Evolutionary conservation across 2,113 vertebrate species (phyloP).

Genomic region (Columba livia): DNA sequence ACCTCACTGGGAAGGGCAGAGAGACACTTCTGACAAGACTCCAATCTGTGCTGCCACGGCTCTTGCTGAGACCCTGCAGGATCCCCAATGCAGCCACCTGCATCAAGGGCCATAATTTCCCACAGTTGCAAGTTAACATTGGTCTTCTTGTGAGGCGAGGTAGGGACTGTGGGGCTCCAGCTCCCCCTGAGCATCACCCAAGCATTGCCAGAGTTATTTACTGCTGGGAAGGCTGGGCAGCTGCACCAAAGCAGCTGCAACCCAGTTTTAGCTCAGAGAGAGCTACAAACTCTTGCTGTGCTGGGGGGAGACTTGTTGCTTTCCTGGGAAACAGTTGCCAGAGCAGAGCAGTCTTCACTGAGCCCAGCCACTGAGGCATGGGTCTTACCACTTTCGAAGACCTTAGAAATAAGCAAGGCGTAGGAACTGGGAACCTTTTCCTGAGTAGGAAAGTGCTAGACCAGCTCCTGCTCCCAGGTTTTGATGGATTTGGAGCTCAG

Average conservation of each 20-base stretch:
- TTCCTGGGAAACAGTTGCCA: background rate
- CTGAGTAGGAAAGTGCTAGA: background rate
- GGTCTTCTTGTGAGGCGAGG: background rate
- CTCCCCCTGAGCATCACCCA: background rate
- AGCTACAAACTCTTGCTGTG: background rate
- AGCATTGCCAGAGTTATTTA: background rate
- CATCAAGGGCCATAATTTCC: background rate
- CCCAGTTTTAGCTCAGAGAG: background rate
- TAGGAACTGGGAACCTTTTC: background rate
- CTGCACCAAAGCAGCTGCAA: background rate
- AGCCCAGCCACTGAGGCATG: background rate
- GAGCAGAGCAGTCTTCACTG: background rate
- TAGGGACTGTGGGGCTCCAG: background rate
- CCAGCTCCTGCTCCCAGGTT: background rate
- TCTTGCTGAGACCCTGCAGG: background rate
- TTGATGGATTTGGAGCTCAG: background rate
- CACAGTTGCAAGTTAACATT: background rate
- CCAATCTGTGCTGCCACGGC: background rate
- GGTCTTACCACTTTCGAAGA: background rate
- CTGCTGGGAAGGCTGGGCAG: background rate
- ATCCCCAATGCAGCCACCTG: background rate
- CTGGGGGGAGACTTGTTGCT: background rate
- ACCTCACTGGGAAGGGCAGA: background rate
- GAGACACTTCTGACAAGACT: background rate
- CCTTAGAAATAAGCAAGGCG: background rate